Percentiles rank a stretch among this genome's conserved stretches.
These are phyloP conservation scores for Sitodiplosis mosellana DNA, from an alignment of 1,140 invertebrate species.

Conservation along the genomic window DNA sequence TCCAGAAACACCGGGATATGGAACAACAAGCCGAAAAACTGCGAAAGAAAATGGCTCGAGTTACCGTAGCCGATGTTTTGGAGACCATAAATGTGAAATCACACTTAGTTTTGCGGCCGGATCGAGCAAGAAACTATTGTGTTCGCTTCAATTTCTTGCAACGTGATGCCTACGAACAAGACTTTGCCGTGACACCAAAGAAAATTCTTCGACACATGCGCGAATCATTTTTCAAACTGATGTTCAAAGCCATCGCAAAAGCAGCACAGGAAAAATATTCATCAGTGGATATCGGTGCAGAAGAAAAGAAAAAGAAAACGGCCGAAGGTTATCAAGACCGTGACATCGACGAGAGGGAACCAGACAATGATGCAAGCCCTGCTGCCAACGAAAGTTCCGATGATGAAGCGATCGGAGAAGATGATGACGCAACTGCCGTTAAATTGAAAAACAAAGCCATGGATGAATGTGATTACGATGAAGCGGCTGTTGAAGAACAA, in stretches of 20 bases:
- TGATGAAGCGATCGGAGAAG: slow-evolving; percentile 30
- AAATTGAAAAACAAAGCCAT: slow-evolving; percentile 35
- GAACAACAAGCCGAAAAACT: slow-evolving; percentile 46
- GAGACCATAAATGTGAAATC: slow-evolving; percentile 47
- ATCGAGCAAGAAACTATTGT: slow-evolving; percentile 33
- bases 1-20: slow-evolving; percentile 32
- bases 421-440: slow-evolving; percentile 33
- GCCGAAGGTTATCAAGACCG: slow-evolving; percentile 13
- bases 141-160: slow-evolving; percentile 57
- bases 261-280: slow-evolving; percentile 24
- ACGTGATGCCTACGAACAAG: slow-evolving; percentile 44
- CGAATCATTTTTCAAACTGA: slow-evolving; percentile 38
- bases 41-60: slow-evolving; percentile 49
- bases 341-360: slow-evolving; percentile 19
- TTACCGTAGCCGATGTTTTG: slow-evolving; percentile 59
- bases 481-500: slow-evolving; percentile 47
- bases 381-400: slow-evolving; percentile 28
- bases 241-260: slow-evolving; percentile 37
- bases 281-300: slow-evolving; percentile 11
- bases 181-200: slow-evolving; percentile 47
- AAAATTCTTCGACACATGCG: slow-evolving; percentile 49
- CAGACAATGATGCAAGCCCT: slow-evolving; percentile 8
- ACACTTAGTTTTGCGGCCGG: slow-evolving; percentile 32
- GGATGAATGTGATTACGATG: slow-evolving; percentile 58
- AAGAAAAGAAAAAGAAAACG: slow-evolving; percentile 13